Evolutionary conservation across 2,888 invertebrate genomes (phyloP).

Genomic region (Chesias legatella): DNA sequence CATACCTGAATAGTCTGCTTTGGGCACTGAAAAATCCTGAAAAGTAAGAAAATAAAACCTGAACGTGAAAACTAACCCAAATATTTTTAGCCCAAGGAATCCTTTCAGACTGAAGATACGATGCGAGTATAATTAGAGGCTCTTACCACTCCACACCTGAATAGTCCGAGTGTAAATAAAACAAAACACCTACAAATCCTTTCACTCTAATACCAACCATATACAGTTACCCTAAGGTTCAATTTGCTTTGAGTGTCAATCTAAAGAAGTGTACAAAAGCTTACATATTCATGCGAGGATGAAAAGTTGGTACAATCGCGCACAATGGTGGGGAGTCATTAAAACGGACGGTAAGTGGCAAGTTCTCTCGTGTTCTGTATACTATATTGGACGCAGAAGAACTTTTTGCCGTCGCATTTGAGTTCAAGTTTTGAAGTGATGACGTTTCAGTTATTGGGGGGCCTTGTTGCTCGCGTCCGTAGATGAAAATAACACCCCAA

Average conservation of each 20-base stretch:
- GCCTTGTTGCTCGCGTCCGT: too few relatives aligned
- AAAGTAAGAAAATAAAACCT: not conserved
- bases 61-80: conserved; percentile 32
- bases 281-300: conserved; percentile 21
- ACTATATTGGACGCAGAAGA: too few relatives aligned
- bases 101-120: conserved; percentile 36
- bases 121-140: conserved; percentile 41
- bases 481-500: too few relatives aligned
- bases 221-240: not conserved
- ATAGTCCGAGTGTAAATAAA: conserved; percentile 54
- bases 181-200: conserved; percentile 44
- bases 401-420: not conserved
- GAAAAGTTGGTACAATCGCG: conserved; percentile 29
- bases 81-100: conserved; percentile 35
- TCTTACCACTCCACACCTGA: conserved; percentile 47
- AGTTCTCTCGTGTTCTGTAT: conserved; percentile 8
- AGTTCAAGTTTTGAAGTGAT: conserved; percentile 1
- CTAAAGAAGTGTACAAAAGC: conserved; percentile 12
- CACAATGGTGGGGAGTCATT: conserved; percentile 22
- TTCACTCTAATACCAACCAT: not conserved
- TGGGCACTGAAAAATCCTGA: conserved; percentile 4
- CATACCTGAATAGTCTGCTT: too few relatives aligned
- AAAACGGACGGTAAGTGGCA: conserved; percentile 23
- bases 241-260: not conserved
- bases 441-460: too few relatives aligned